Conservation (phyloP, 2,888 invertebrate species). For the Epirrhoe tristata region DNA sequence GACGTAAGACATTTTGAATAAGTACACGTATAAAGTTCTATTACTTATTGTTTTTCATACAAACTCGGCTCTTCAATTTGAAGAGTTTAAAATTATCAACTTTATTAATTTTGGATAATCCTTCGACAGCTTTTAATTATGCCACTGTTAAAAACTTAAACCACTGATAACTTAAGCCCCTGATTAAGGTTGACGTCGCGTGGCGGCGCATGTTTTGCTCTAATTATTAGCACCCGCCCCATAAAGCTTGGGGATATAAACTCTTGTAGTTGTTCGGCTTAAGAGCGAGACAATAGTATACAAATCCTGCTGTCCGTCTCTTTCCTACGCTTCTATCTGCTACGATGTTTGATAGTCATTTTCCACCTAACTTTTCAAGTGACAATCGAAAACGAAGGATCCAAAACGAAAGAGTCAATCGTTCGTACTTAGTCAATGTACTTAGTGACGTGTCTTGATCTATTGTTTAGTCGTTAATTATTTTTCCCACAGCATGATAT, state of each 20-base stretch:
- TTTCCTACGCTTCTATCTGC: constrained; percentile 47
- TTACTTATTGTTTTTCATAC: not conserved
- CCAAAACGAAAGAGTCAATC: too few species aligned
- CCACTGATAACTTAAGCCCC: constrained; percentile 52
- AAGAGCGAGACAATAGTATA: constrained; percentile 50
- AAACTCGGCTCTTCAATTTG: not conserved
- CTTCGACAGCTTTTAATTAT: not conserved
- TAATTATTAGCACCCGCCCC: constrained; percentile 77
- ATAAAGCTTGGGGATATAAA: constrained; percentile 66
- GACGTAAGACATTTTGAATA: too few species aligned
- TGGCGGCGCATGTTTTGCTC: constrained; percentile 80
- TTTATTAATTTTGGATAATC: not conserved
- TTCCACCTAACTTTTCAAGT: constrained; percentile 43
- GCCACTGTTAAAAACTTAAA: not conserved
- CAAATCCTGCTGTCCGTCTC: constrained; percentile 44
- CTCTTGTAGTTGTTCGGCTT: constrained; percentile 62
- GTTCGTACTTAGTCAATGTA: too few species aligned
- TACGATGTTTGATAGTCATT: constrained; percentile 59
- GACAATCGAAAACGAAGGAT: constrained; percentile 12
- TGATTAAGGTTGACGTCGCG: constrained; percentile 70
- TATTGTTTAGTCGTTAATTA: too few species aligned
- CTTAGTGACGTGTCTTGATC: too few species aligned
- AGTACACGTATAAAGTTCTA: too few species aligned
- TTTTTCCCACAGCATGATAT: too few species aligned
- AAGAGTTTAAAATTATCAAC: too few species aligned